phyloP scores from a whole-genome alignment of 1,140 invertebrate genomes.

The Nomia melanderi region DNA sequence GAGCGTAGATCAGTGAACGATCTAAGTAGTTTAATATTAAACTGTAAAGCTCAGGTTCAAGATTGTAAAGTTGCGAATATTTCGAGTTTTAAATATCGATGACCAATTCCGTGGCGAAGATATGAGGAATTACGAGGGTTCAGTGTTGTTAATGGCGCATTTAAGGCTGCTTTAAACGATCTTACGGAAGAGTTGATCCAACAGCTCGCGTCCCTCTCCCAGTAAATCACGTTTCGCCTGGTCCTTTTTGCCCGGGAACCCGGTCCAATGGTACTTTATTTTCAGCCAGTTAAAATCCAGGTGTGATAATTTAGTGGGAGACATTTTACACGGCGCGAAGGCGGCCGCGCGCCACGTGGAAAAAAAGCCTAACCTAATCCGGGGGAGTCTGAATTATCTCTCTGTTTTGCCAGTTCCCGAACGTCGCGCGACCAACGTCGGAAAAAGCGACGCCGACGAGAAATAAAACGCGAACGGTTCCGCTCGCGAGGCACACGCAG shows the following conservation, averaged over 20 bases:
- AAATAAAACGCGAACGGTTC: neutral
- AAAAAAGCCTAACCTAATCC: constrained; percentile 64
- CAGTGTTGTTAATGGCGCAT: neutral
- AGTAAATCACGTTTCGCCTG: constrained; percentile 1
- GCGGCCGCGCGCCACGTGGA: neutral
- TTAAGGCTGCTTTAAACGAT: neutral
- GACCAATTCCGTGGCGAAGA: neutral
- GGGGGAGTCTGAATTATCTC: constrained; percentile 66
- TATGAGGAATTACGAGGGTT: neutral
- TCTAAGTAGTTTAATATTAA: no score
- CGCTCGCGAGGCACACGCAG: no score
- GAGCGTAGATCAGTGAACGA: no score
- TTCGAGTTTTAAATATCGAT: no score
- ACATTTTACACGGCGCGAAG: constrained; percentile 7
- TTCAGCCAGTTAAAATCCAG: constrained; percentile 56
- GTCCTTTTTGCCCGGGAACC: neutral
- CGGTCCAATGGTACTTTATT: constrained; percentile 45
- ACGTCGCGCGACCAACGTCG: constrained; percentile 4
- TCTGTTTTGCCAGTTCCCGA: constrained; percentile 58
- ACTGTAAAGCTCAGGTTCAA: no score
- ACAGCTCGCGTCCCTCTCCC: constrained; percentile 1
- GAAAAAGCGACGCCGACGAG: neutral
- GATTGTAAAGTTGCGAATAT: no score
- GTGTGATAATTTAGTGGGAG: constrained; percentile 60
- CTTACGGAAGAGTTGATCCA: neutral